These are phyloP conservation scores for Ophraella communa DNA, from an alignment of 2,888 invertebrate species.

Conservation along the genomic window DNA sequence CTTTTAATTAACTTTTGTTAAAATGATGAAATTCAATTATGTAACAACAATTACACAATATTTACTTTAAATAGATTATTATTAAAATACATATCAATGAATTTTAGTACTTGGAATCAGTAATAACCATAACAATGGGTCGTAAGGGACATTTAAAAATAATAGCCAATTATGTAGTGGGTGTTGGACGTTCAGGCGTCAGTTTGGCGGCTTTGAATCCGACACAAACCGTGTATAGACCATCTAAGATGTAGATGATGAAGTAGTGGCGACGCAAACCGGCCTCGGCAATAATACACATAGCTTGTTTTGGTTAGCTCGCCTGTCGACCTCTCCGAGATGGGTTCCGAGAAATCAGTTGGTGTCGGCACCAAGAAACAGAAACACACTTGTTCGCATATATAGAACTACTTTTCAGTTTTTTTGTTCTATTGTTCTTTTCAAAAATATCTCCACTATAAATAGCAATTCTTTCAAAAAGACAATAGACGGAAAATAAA, in stretches of 20 bases:
- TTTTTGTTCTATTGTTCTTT: background rate
- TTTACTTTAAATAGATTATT: too few species aligned
- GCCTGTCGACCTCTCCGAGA: background rate
- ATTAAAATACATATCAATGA: background rate
- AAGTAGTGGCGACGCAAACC: background rate
- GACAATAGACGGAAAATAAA: too few species aligned
- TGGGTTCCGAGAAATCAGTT: slow-evolving; percentile 2
- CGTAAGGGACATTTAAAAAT: background rate
- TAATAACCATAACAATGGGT: background rate
- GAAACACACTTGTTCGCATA: slow-evolving; percentile 1
- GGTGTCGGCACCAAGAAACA: slow-evolving; percentile 4
- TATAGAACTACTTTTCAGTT: background rate
- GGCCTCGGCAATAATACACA: slow-evolving; percentile 7
- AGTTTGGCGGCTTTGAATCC: slow-evolving; percentile 7
- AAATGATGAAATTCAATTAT: too few species aligned
- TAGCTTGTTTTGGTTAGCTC: background rate
- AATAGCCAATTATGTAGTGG: slow-evolving; percentile 6
- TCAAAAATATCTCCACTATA: background rate
- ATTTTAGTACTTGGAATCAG: background rate
- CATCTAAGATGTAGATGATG: slow-evolving; percentile 8
- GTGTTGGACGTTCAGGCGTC: slow-evolving; percentile 6
- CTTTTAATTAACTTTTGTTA: too few species aligned
- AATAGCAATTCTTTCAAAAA: background rate
- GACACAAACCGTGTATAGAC: background rate
- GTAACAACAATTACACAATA: too few species aligned